Evolutionary conservation across 1,140 invertebrate genomes (phyloP), one percentile per base, ranked within the genome.

Genomic region (Microvelia longipes): DNA sequence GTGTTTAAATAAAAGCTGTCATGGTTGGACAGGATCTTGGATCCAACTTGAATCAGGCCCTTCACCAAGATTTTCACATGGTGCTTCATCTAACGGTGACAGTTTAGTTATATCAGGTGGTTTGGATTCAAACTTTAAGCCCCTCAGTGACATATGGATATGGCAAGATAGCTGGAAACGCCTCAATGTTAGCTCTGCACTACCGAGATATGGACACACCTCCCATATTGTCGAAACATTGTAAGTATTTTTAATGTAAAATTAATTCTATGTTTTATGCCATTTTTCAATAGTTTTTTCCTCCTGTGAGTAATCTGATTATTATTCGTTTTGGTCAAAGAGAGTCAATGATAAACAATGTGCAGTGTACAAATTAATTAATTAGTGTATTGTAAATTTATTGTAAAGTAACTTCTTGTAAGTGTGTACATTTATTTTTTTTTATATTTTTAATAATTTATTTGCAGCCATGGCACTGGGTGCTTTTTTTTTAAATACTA

Each of bases 171-270:
- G 62, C 29, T 60, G 61, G 62, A 1, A 30, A 11, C 19, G n/a
- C 1, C n/a, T 24, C 25, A 19, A 24, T 60, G 19, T 61, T 68
- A 19, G 15, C 1, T n/a, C 26, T 1, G 24, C 15, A 24, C 5
- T 68, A 70, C 77, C 78, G 19, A 72, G 78, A 66, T 78, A 77
- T 72, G 73, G 73, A 2, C 82, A 83, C 70, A 79, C 79, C 27
- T 75, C 78, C 64, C 75, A 78, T 71, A 68, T 80, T 19, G 67
- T 77, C 29, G 72, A 75, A 2, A 75, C 81, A 68, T 70, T 72
- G 2, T 71, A 82, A 29, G 50, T 82, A 28, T 67, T 83, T 15
- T 73, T 83, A 35, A 82, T 82, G 35, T 82, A 82, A 66, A 74
- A 75, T 28, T 64, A 68, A 60, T 75, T 77, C 61, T 80, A 80